A percentile compares a stretch with the other conserved stretches of the same genome.
Evolutionary conservation across 2,797 vertebrate genomes (phyloP).

Genomic region (Enteromius viviparus): DNA sequence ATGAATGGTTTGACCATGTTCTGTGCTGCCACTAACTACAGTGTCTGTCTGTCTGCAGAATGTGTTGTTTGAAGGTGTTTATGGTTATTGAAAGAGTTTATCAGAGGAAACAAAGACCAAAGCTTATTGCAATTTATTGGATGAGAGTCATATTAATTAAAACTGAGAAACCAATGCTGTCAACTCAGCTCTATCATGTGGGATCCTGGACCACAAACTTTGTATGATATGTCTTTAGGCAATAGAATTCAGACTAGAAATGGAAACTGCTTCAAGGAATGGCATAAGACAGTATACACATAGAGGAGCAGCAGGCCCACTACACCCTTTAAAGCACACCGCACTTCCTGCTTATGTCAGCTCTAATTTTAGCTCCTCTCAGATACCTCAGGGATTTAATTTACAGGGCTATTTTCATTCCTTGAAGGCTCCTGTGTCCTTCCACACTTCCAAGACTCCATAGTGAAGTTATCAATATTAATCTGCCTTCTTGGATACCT

Average conservation of each 20-base stretch:
- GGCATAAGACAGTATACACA: not conserved
- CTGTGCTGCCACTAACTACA: not conserved
- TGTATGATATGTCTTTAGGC: not conserved
- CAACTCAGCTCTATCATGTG: not conserved
- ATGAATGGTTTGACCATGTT: not conserved
- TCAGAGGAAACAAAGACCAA: not conserved
- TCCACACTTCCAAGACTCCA: not conserved
- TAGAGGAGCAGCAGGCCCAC: not conserved
- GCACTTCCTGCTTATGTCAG: slow-evolving; percentile 6
- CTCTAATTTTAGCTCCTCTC: slow-evolving; percentile 30
- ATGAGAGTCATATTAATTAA: not conserved
- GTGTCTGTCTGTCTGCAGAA: too few species aligned
- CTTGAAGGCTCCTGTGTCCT: slow-evolving; percentile 1
- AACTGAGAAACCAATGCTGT: not conserved
- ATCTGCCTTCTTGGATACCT: not conserved
- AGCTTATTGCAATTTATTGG: not conserved
- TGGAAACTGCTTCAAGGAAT: not conserved
- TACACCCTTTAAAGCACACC: not conserved
- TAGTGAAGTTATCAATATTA: not conserved
- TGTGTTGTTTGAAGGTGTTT: not conserved
- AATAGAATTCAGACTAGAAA: not conserved
- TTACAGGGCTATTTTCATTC: slow-evolving; percentile 4
- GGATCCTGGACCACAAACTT: not conserved
- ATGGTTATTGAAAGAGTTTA: not conserved
- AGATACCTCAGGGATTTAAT: slow-evolving; percentile 23